Percentiles rank a stretch among this genome's conserved stretches.
These are phyloP conservation scores for Anagyrus pseudococci DNA, from an alignment of 2,888 invertebrate genomes.

Conservation along the genomic window DNA sequence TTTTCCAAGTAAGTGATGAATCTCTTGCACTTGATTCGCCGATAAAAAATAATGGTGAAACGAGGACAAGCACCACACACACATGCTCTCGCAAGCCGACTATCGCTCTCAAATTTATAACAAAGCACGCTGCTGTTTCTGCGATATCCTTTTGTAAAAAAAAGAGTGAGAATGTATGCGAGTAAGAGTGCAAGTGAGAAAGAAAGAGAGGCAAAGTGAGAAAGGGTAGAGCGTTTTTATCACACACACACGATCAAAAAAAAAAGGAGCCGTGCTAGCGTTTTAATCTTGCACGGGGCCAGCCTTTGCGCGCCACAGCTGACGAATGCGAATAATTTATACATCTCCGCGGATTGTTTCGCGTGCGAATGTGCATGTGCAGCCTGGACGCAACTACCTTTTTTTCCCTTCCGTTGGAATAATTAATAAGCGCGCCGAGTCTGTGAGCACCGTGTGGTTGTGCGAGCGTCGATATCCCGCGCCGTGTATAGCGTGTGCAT, in stretches of 20 bases:
- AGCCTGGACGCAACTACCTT: conserved; percentile 22
- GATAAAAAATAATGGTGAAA: conserved; percentile 35
- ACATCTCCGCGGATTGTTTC: conserved; percentile 28
- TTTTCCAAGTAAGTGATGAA: conserved; percentile 60
- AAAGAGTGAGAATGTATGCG: too few species aligned
- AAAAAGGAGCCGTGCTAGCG: conserved; percentile 1
- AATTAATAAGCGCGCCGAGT: too few species aligned
- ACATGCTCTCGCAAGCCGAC: conserved; percentile 27
- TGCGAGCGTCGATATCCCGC: too few species aligned
- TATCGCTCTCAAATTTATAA: conserved; percentile 32
- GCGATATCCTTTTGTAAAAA: conserved; percentile 32
- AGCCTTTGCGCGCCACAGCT: conserved; percentile 17
- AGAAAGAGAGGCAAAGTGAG: conserved; percentile 3
- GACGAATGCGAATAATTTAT: conserved; percentile 24
- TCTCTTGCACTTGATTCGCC: conserved; percentile 47
- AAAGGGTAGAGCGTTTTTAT: background rate
- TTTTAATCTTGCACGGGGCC: background rate
- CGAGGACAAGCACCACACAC: conserved; percentile 38
- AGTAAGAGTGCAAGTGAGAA: too few species aligned
- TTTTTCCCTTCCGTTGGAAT: too few species aligned
- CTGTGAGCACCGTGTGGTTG: too few species aligned
- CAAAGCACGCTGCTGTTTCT: conserved; percentile 28
- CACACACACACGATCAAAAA: background rate
- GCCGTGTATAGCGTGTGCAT: too few species aligned
- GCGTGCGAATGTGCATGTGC: conserved; percentile 12